Evolutionary conservation across 2,888 invertebrate genomes (phyloP).

Genomic region (Mimumesa dahlbomi): DNA sequence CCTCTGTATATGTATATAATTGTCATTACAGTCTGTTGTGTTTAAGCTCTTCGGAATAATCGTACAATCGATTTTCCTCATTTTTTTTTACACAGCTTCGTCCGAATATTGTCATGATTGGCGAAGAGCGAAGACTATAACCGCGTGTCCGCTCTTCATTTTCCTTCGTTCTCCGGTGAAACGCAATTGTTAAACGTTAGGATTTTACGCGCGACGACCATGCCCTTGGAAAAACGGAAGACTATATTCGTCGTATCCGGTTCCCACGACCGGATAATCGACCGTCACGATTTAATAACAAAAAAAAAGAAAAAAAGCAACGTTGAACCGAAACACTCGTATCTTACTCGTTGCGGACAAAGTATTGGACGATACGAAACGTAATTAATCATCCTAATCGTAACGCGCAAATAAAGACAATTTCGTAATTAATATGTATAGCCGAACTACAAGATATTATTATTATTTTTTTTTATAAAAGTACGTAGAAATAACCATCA

Average conservation of each 20-base stretch:
- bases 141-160: no score
- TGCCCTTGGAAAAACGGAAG: constrained; percentile 37
- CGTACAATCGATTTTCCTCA: constrained; percentile 59
- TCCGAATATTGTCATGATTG: constrained; percentile 73
- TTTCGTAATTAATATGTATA: constrained; percentile 55
- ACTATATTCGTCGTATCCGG: constrained; percentile 16
- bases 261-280: neutral
- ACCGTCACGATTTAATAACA: neutral
- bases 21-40: constrained; percentile 74
- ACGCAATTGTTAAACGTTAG: constrained; percentile 6
- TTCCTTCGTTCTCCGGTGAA: no score
- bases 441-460: constrained; percentile 58
- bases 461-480: no score
- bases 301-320: no score
- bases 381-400: neutral
- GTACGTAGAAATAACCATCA: constrained; percentile 72
- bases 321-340: no score
- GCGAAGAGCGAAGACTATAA: constrained; percentile 55
- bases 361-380: neutral
- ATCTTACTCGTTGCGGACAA: neutral
- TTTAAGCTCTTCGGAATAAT: constrained; percentile 74
- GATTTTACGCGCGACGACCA: constrained; percentile 9
- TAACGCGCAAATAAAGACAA: constrained; percentile 55
- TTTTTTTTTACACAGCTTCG: constrained; percentile 57
- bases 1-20: constrained; percentile 67